A percentile compares a stretch with the other conserved stretches of the same genome.
Evolutionary conservation across 2,888 invertebrate species (phyloP).

Genomic region (Amblyteles armatorius): DNA sequence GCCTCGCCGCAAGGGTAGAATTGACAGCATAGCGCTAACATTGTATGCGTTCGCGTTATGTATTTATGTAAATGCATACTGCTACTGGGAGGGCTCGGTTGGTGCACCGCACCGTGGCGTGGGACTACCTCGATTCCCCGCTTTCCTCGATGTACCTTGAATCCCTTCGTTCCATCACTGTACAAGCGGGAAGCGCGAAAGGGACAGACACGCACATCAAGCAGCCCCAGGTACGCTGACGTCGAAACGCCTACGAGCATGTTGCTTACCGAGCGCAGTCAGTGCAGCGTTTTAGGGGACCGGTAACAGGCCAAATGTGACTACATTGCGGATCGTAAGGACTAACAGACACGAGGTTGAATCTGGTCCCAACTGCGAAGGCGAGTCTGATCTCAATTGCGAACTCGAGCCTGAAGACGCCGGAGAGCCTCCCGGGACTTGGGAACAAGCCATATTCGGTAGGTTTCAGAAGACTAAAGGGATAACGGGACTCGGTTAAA

Average conservation of each 20-base stretch:
- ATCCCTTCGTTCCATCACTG: slow-evolving; percentile 50
- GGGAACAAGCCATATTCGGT: background rate
- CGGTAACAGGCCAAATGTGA: background rate
- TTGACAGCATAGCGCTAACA: slow-evolving; percentile 84
- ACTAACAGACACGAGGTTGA: no score
- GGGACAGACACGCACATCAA: slow-evolving; percentile 51
- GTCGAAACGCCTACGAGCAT: slow-evolving; percentile 24
- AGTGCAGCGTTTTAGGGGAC: background rate
- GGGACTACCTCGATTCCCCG: slow-evolving; percentile 61
- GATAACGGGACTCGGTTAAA: background rate
- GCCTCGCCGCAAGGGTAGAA: slow-evolving; percentile 83
- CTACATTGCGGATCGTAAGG: background rate
- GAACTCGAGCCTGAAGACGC: background rate
- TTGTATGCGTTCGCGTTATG: slow-evolving; percentile 84
- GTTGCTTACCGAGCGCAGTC: slow-evolving; percentile 18
- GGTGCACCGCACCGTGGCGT: slow-evolving; percentile 14
- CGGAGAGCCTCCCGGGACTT: background rate
- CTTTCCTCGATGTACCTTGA: slow-evolving; percentile 59
- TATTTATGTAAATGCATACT: slow-evolving; percentile 84
- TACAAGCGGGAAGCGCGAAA: slow-evolving; percentile 22
- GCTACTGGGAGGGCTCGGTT: slow-evolving; percentile 66
- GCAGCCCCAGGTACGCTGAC: slow-evolving; percentile 10
- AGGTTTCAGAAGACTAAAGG: background rate
- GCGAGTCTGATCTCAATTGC: background rate
- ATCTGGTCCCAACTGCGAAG: background rate